phyloP scores from a whole-genome alignment of 2,113 vertebrate species.

The Morone chrysops region DNA sequence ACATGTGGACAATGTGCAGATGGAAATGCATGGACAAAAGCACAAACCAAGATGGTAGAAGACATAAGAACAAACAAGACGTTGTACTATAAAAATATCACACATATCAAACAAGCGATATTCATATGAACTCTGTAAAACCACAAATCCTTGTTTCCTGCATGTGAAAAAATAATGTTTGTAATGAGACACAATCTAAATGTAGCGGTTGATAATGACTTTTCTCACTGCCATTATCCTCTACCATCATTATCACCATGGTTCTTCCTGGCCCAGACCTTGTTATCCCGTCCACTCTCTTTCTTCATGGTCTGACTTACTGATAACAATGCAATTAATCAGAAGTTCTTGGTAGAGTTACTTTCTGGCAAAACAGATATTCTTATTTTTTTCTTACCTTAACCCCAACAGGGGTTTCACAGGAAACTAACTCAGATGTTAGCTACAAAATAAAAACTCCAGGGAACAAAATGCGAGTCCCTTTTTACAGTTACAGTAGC shows the following conservation, averaged over 20 bases:
- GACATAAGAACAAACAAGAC: conserved; percentile 28
- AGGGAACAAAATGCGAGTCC: neutral
- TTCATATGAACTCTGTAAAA: neutral
- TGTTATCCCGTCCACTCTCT: conserved; percentile 37
- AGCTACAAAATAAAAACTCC: neutral
- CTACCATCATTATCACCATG: conserved; percentile 24
- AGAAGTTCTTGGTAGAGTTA: conserved; percentile 9
- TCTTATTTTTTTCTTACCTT: neutral
- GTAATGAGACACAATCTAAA: conserved; percentile 51
- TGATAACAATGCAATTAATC: conserved; percentile 63
- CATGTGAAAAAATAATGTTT: conserved; percentile 3
- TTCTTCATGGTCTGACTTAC: conserved; percentile 38
- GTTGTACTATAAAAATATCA: conserved; percentile 24
- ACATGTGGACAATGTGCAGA: conserved; percentile 64
- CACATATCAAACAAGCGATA: conserved; percentile 21
- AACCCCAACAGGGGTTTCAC: neutral
- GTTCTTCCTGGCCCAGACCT: conserved; percentile 47
- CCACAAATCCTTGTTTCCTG: conserved; percentile 6
- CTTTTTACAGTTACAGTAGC: neutral
- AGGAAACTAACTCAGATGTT: too few relatives aligned
- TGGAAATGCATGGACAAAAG: conserved; percentile 27
- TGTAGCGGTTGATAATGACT: conserved; percentile 53
- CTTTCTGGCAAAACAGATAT: conserved; percentile 2
- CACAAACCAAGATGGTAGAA: neutral
- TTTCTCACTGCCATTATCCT: conserved; percentile 35